Conservation (phyloP, 2,888 invertebrate genomes). For the Agrilus cyanescens region DNA sequence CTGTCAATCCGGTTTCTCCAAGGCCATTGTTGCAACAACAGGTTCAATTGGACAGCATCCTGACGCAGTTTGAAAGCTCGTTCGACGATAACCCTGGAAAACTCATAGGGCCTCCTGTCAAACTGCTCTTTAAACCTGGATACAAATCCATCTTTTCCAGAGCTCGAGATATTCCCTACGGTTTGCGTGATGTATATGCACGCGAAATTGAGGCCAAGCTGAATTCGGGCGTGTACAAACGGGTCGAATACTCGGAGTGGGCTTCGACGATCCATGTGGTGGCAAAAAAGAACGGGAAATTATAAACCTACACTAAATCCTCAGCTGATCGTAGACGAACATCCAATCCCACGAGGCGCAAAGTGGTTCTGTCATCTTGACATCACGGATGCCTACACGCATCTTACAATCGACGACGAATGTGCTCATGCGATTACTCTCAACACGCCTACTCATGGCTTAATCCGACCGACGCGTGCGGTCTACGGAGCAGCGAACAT, state of each 20-base stretch:
- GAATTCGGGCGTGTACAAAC: conserved; percentile 15
- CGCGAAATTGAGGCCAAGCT: conserved; percentile 14
- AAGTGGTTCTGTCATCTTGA: no score
- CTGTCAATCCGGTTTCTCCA: no score
- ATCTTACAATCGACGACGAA: no score
- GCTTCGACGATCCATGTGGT: conserved; percentile 14
- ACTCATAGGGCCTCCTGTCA: conserved; percentile 14
- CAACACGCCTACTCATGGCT: no score
- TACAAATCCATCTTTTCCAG: conserved; percentile 17
- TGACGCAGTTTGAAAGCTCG: no score
- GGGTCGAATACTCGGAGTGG: conserved; percentile 16
- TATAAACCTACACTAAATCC: conserved; percentile 15
- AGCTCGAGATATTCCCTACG: conserved; percentile 8
- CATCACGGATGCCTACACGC: no score
- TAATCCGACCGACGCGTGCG: no score
- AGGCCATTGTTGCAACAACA: no score
- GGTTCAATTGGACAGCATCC: no score
- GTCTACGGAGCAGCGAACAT: no score
- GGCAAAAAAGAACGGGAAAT: conserved; percentile 12
- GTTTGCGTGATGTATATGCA: conserved; percentile 11
- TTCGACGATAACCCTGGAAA: conserved; percentile 3
- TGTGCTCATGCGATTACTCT: no score
- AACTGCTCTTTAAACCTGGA: conserved; percentile 16
- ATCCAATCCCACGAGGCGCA: conserved; percentile 5
- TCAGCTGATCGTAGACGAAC: conserved; percentile 7